Evolutionary conservation across 2,888 invertebrate genomes (phyloP), one percentile per base, ranked within the genome.

Genomic region (Thumatha senex): DNA sequence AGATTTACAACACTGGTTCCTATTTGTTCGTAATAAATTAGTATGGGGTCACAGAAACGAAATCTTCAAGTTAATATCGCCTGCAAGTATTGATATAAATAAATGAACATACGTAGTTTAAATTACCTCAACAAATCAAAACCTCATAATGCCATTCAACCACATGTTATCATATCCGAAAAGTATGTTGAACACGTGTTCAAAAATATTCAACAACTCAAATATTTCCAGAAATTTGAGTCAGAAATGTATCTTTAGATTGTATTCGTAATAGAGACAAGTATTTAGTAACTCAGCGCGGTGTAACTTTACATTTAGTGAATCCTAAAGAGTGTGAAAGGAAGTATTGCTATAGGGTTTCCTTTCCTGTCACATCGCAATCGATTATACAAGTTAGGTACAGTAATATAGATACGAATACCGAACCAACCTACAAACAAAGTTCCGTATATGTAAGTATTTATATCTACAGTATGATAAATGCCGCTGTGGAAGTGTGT

Each of bases 281-380:
- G 24, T 41, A 42, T 56, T 46, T 44, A 40, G 56, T 57, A 55
- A 39, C 57, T 57, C 55, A 5, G 18, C 61, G 58, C 48, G 47
- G 58, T 62, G 57, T 76, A 62, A 73, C 54, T 54, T 67, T 63
- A 61, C 64, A 36, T 43, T 31, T 53, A 46, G 56, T 67, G 79
- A 80, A 78, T 70, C 76, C 80, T 47, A 55, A 39, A 62, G 50
- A 61, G 62, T 61, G 69, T 47, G 5, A 40, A 40, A 66, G 66
- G 67, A 63, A 70, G 60, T 58, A 51, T 53, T 58, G 18, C 30
- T 75, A 62, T 78, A 80, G 56, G 82, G 81, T 82, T 82, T 82
- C 82, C 62, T 80, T 78, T 76, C 76, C 71, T 52, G 62, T 56
- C 49, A 58, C 56, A 61, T 54, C 63, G 59, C 24, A 61, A 69